These are phyloP conservation scores for Tetramorium bicarinatum DNA, from an alignment of 2,888 invertebrate genomes.

Conservation along the genomic window DNA sequence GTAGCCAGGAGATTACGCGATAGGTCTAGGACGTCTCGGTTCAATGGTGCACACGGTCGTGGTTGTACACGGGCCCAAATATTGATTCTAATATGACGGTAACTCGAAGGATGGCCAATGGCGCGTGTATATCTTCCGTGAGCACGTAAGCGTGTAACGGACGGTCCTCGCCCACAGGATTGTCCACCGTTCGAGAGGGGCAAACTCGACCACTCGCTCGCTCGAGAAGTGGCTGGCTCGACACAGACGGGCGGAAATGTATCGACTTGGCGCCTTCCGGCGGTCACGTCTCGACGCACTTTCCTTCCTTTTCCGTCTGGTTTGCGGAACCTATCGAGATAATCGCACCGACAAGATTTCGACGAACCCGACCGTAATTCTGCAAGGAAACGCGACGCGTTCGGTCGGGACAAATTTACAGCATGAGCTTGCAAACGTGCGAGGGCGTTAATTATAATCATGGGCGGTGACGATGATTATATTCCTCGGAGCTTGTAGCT, in stretches of 20 bases:
- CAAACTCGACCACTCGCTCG: conserved; percentile 64
- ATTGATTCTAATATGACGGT: conserved; percentile 51
- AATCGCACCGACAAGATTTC: conserved; percentile 51
- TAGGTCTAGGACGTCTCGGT: not conserved
- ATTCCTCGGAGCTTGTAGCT: not conserved
- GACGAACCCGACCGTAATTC: conserved; percentile 12
- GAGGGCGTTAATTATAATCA: conserved; percentile 33
- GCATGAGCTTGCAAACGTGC: not conserved
- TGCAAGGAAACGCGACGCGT: conserved; percentile 33
- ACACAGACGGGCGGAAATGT: conserved; percentile 59
- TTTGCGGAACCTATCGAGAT: conserved; percentile 65
- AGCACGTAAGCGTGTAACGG: conserved; percentile 81
- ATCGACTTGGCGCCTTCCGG: conserved; percentile 79
- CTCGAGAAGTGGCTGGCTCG: conserved; percentile 67
- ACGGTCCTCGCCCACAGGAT: conserved; percentile 82
- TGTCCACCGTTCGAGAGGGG: conserved; percentile 74
- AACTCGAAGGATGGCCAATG: conserved; percentile 53
- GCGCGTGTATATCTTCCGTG: conserved; percentile 75
- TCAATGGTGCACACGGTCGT: not conserved
- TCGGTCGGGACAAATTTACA: conserved; percentile 20
- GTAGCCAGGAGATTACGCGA: not conserved
- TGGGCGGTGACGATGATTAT: not conserved
- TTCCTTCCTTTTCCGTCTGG: conserved; percentile 73
- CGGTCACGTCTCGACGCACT: conserved; percentile 80
- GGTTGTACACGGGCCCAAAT: conserved; percentile 35